These are phyloP conservation scores for Characodon lateralis DNA, from an alignment of 2,797 vertebrate genomes.

Conservation along the genomic window DNA sequence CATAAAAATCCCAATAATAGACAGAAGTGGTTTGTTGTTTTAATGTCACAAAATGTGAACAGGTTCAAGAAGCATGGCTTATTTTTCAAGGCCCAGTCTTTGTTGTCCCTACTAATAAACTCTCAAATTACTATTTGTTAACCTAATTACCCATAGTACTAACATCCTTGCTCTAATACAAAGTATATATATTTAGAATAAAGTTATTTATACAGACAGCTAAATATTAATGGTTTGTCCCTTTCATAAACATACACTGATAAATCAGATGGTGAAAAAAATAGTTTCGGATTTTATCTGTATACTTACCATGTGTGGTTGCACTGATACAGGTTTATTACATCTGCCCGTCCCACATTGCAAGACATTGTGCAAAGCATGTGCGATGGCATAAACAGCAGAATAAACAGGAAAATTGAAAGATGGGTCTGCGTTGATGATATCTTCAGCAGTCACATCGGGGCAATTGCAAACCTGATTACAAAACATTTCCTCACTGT, in stretches of 20 bases:
- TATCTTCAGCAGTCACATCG: not conserved
- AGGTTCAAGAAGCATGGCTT: not conserved
- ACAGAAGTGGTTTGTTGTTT: not conserved
- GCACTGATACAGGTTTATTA: constrained; percentile 55
- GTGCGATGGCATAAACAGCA: constrained; percentile 82
- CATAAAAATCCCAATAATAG: not conserved
- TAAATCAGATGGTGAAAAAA: not conserved
- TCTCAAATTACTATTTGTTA: not conserved
- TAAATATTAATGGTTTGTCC: not conserved
- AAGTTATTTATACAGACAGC: not conserved
- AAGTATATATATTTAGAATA: not conserved
- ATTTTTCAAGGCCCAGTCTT: not conserved
- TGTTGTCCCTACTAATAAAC: not conserved
- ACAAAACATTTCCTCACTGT: constrained; percentile 30
- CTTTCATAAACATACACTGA: not conserved
- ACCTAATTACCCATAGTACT: not conserved
- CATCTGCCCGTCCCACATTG: constrained; percentile 77
- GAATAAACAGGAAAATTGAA: constrained; percentile 79
- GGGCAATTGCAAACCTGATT: constrained; percentile 78
- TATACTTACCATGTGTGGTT: constrained; percentile 85
- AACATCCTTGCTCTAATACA: not conserved
- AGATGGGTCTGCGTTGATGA: constrained; percentile 47
- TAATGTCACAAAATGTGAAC: not conserved
- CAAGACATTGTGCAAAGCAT: constrained; percentile 82
- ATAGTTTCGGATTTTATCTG: not conserved